These are phyloP conservation scores for Diphyllodes magnificus DNA, from an alignment of 2,113 vertebrate species.

Conservation along the genomic window DNA sequence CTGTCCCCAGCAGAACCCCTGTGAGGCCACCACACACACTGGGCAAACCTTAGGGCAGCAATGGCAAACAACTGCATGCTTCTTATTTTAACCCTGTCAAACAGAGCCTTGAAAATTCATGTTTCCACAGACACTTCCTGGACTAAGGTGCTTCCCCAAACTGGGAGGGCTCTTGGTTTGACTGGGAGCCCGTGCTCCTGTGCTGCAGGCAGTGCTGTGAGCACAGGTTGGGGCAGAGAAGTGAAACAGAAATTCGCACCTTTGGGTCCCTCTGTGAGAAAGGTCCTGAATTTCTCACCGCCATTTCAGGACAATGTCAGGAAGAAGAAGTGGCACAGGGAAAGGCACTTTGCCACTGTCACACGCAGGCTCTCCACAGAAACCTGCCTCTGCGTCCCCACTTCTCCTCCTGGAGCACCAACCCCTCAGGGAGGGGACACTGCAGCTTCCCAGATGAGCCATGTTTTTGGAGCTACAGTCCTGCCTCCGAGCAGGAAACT, in stretches of 20 bases:
- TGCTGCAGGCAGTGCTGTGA: not conserved
- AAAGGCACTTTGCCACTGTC: not conserved
- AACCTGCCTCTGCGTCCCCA: not conserved
- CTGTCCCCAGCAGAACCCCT: not conserved
- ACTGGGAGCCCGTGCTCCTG: not conserved
- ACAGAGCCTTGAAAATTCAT: not conserved
- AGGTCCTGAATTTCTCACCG: not conserved
- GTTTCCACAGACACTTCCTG: not conserved
- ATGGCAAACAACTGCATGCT: accelerated
- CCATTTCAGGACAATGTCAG: not conserved
- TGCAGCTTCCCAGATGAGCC: not conserved
- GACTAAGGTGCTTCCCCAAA: not conserved
- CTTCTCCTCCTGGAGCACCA: not conserved
- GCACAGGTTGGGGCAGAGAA: not conserved
- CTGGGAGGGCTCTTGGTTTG: not conserved
- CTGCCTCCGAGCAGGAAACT: slow-evolving; percentile 43
- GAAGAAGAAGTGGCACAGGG: not conserved
- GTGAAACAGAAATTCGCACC: not conserved
- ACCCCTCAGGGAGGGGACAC: not conserved
- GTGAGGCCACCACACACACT: not conserved
- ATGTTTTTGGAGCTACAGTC: not conserved
- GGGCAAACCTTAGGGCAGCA: not conserved
- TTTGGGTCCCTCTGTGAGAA: not conserved
- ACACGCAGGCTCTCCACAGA: not conserved
- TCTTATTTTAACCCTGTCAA: not conserved